These are phyloP conservation scores for Lanius ludovicianus DNA, from an alignment of 2,113 vertebrate genomes.

Conservation along the genomic window DNA sequence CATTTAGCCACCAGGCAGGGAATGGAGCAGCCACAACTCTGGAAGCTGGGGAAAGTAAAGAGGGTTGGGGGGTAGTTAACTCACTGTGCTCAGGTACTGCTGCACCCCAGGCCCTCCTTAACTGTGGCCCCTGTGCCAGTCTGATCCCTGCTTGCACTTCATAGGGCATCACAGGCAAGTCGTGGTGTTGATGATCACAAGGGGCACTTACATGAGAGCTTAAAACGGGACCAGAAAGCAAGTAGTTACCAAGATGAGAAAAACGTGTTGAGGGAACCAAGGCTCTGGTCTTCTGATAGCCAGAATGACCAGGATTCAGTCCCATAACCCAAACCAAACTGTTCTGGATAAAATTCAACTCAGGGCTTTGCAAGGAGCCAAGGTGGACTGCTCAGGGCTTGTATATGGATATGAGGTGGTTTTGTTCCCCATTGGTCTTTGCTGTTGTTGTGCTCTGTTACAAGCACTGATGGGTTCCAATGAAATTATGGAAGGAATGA, in stretches of 20 bases:
- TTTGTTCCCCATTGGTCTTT: background rate
- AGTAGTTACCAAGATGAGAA: background rate
- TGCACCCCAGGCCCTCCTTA: background rate
- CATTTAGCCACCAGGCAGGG: background rate
- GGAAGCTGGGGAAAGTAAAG: background rate
- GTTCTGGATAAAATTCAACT: background rate
- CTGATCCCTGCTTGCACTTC: background rate
- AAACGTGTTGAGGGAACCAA: background rate
- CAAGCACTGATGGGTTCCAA: background rate
- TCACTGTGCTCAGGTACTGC: background rate
- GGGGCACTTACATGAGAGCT: background rate
- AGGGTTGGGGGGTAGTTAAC: background rate
- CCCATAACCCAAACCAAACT: background rate
- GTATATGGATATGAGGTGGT: background rate
- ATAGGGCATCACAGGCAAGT: fast-evolving
- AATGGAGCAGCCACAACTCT: background rate
- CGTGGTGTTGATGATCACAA: background rate
- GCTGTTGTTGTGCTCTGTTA: background rate
- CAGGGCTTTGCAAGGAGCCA: background rate
- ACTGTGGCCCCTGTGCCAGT: fast-evolving
- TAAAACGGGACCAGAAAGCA: background rate
- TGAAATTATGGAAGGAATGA: background rate
- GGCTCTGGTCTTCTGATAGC: background rate
- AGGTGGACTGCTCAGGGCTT: background rate
- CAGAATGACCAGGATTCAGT: background rate